Evolutionary conservation across 2,113 vertebrate species (phyloP).

Genomic region (Paratilapia polleni): DNA sequence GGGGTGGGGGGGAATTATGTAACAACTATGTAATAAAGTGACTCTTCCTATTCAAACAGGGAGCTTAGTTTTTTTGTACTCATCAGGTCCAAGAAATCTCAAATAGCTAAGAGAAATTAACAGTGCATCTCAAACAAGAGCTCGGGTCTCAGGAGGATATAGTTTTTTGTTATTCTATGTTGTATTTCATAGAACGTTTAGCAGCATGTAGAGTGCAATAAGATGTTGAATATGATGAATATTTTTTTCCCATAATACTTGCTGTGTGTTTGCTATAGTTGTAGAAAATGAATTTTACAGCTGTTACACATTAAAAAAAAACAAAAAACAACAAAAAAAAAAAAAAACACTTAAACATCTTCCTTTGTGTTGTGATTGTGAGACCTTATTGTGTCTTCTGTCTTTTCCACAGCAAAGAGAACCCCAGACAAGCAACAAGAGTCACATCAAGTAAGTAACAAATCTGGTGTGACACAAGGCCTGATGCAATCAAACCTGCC

Average conservation of each 20-base stretch:
- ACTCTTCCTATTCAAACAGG: no score
- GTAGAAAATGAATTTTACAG: background rate
- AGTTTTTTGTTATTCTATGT: no score
- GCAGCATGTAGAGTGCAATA: background rate
- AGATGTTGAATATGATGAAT: background rate
- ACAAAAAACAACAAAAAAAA: no score
- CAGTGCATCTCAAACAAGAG: no score
- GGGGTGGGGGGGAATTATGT: no score
- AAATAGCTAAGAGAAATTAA: no score
- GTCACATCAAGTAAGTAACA: constrained; percentile 81
- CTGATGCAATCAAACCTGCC: constrained; percentile 67
- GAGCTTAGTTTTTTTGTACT: no score
- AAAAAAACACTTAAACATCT: background rate
- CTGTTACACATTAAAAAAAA: background rate
- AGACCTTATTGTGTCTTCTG: constrained; percentile 37
- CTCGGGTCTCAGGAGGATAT: no score
- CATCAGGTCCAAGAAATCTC: no score
- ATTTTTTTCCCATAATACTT: background rate
- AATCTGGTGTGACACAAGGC: constrained; percentile 50
- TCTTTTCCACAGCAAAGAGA: constrained; percentile 76
- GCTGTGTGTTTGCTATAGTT: background rate
- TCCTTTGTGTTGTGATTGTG: background rate
- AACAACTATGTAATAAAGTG: no score
- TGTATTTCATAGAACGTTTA: background rate
- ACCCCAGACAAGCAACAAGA: constrained; percentile 78